Base-by-base conservation (phyloP, 2,888 invertebrate species). In the Shargacucullia verbasci region DNA sequence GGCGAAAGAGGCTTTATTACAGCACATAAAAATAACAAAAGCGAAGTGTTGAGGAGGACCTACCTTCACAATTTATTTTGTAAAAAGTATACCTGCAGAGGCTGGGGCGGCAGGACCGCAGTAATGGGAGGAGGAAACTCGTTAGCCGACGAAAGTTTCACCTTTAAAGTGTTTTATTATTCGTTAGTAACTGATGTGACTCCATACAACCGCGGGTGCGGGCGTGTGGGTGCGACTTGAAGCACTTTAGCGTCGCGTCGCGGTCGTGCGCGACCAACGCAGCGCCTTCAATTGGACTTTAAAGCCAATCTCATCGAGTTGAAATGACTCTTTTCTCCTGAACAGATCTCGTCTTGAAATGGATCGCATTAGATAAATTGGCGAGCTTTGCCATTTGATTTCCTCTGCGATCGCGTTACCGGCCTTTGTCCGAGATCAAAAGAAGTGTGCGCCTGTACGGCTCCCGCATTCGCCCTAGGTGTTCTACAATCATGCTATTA, bases 351-450 rank as follows among this genome's bases (percentile, higher is more conserved):
- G 33, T 58, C 59, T 62, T 49, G 15, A 44, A 73, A 73, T 64
- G 70, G 67, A 61, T 74, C 57, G 61, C 48, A 60, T 73, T 65
- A 64, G 67, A 76, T 62, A 63, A 66, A 63, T 70, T 67, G 47
- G 49, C 38, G 44, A 40, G 58, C 53, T 53, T 45, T 40, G 45
- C 47, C 61, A 59, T 68, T 71, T 49, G 61, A 72, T 52, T 59
- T 50, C 8, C 31, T 47, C 52, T 35, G 38, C n/a, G 58, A 70
- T 78, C 70, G 56, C 55, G 63, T 80, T 65, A 70, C 75, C 54
- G 59, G 55, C 72, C 74, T 78, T 80, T 78, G 82, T 82, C 73
- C 75, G 67, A 67, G 52, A 69, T 76, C 73, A 72, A 71, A 73
- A 63, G 69, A 52, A 60, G 38, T 4, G n/a, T 70, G 70, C n/a